Conservation (phyloP, 2,888 invertebrate species). For the Globia sparganii region DNA sequence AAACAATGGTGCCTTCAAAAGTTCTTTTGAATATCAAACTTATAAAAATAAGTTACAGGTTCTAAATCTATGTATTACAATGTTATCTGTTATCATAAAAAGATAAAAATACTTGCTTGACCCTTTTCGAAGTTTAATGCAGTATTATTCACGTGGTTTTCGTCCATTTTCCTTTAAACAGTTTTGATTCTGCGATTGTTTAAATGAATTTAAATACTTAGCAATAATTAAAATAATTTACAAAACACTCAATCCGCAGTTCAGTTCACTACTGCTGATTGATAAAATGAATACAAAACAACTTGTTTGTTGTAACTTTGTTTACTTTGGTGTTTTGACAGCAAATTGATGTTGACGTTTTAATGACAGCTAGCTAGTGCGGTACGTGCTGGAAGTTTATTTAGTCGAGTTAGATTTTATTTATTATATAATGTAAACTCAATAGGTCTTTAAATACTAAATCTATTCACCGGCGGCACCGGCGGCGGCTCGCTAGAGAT, state of each 20-base stretch:
- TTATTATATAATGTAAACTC: not conserved
- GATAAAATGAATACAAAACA: not conserved
- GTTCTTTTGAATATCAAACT: not conserved
- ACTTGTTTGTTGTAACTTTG: slow-evolving; percentile 26
- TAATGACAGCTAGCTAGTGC: slow-evolving; percentile 8
- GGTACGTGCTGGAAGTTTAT: not conserved
- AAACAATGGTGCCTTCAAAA: too few relatives aligned
- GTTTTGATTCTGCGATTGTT: not conserved
- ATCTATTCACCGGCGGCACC: too few relatives aligned
- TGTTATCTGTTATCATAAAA: not conserved
- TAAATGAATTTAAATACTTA: not conserved
- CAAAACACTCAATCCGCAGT: not conserved
- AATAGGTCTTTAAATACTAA: too few relatives aligned
- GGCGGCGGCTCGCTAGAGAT: not conserved
- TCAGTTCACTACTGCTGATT: slow-evolving; percentile 21
- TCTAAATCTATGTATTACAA: not conserved
- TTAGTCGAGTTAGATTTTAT: slow-evolving; percentile 13
- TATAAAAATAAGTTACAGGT: not conserved
- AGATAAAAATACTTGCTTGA: slow-evolving; percentile 75
- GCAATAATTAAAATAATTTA: not conserved
- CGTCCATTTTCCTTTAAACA: slow-evolving; percentile 74
- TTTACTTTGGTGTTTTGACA: slow-evolving; percentile 39
- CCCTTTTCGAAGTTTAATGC: slow-evolving; percentile 82
- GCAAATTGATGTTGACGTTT: slow-evolving; percentile 22
- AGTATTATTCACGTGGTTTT: slow-evolving; percentile 80